Conservation (phyloP, 2,113 vertebrate species). For the Mirza zaza region DNA sequence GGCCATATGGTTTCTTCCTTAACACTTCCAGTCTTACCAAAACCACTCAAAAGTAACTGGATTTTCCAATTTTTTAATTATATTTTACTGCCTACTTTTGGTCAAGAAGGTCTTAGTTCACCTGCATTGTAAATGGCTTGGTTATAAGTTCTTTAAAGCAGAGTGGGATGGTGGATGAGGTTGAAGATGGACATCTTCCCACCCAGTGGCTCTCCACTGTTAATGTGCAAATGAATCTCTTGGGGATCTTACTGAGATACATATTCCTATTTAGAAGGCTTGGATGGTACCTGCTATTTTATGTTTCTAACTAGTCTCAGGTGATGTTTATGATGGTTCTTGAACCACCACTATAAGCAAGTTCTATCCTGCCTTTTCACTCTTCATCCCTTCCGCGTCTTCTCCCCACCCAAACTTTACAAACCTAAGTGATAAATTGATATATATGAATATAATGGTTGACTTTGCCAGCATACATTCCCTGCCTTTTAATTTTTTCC, state of each 20-base stretch:
- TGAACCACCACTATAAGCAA: neutral
- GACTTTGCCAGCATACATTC: neutral
- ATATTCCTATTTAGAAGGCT: neutral
- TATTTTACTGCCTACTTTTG: neutral
- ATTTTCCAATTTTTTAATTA: neutral
- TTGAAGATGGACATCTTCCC: neutral
- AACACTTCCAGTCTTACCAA: neutral
- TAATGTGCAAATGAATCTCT: neutral
- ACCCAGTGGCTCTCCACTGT: neutral
- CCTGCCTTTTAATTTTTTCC: neutral
- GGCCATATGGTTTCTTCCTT: neutral
- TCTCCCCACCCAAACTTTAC: neutral
- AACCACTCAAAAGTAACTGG: neutral
- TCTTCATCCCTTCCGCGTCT: neutral
- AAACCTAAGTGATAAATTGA: neutral
- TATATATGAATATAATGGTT: neutral
- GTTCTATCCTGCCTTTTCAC: neutral
- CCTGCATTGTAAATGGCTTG: neutral
- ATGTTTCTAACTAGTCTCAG: neutral
- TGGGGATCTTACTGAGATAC: neutral
- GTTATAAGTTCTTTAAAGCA: neutral
- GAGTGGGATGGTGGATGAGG: neutral
- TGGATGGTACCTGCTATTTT: neutral
- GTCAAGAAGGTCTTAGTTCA: neutral
- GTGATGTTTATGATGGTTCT: neutral